Base-by-base conservation (phyloP, 2,113 vertebrate genomes). In the Rhagologus leucostigma region DNA sequence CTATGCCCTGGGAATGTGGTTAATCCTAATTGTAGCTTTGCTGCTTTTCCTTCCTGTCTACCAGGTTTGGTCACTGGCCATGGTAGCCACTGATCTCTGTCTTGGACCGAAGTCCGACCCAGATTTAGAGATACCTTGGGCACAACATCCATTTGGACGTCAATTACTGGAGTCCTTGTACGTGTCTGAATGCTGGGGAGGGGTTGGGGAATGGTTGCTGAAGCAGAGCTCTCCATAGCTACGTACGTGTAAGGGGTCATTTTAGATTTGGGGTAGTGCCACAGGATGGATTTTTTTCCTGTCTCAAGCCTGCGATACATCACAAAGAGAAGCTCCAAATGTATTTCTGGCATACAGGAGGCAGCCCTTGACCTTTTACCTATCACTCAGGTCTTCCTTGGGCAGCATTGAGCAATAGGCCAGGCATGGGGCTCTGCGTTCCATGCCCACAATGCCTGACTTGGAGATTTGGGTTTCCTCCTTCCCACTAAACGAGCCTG, bases 51-150 rank as follows among this genome's bases (percentile, higher is more conserved):
- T 86, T 96, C 89, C 68, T 97, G 95, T 87, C 73, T 92, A 53
- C 87, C 82, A 99, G 99, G 99, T 99, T 37, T 99, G 99, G 99
- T 99, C 99, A 5, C 97, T 99, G 96, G 99, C 99, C 11, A 99
- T 98, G 12, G 99, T 99, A 64, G 99, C 99, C 47, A 99, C 99
- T 77, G 98, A 98, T 90, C 97, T 98, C 84, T 99, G 99, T 96
- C 99, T 99, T 39, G 98, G 98, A 95, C 99, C 99, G 2, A 99
- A 99, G 86, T 97, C 98, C 11, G 99, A 99, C 96, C 99, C 99
- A 26, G 99, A 99, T 97, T 96, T 98, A 41, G 99, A 99, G 96
- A 99, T 98, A 11, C 99, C 99, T 32, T 99, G 99, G 99, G 99
- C 99, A 90, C 98, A 98, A 88, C 99, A 99, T 95, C 99, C 99